These are phyloP conservation scores for Progne subis DNA, from an alignment of 2,113 vertebrate species.

Conservation along the genomic window DNA sequence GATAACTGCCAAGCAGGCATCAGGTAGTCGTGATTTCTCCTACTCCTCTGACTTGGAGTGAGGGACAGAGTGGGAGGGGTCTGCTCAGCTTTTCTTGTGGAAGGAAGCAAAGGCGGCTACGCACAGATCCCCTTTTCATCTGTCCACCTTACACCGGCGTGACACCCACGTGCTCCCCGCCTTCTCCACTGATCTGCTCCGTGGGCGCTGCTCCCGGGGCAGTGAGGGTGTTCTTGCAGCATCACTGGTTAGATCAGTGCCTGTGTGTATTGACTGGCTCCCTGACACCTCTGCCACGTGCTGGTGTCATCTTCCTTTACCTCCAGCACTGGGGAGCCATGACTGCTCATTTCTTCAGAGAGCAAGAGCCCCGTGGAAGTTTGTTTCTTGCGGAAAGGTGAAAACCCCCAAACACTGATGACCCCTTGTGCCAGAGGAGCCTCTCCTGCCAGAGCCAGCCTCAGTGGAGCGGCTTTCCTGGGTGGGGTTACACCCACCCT, in stretches of 20 bases:
- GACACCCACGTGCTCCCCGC: neutral
- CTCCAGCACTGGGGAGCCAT: neutral
- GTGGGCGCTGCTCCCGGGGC: neutral
- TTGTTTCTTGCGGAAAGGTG: neutral
- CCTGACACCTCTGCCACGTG: neutral
- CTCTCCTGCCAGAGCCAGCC: neutral
- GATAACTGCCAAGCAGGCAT: conserved; percentile 22
- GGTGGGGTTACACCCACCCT: neutral
- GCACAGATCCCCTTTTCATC: neutral
- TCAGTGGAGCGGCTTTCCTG: neutral
- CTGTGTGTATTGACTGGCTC: fast-evolving
- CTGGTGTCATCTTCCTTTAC: neutral
- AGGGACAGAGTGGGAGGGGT: conserved; percentile 42
- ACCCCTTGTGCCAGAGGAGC: fast-evolving
- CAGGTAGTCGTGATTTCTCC: conserved; percentile 63
- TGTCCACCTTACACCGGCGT: fast-evolving
- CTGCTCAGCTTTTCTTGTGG: neutral
- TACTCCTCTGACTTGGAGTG: conserved; percentile 33
- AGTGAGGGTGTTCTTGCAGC: neutral
- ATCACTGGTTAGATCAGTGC: neutral
- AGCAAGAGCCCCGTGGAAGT: neutral
- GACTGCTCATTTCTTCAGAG: neutral
- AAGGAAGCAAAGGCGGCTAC: neutral
- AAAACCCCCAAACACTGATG: neutral
- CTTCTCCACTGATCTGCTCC: neutral